Base-by-base conservation (phyloP, 2,113 vertebrate species). In the Anhinga anhinga region DNA sequence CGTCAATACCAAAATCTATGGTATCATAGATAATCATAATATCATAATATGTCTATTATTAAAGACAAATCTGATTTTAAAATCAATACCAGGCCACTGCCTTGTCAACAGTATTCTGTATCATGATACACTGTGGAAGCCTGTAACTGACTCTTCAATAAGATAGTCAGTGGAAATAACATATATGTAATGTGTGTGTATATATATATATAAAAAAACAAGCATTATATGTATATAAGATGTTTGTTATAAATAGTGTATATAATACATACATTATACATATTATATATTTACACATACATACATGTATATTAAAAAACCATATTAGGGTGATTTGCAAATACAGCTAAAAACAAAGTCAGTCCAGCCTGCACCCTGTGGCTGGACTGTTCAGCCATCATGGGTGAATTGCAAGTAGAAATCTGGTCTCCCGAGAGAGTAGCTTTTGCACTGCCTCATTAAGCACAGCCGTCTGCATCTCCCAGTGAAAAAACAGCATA, bases 391-490 rank as follows among this genome's bases (percentile, higher is more conserved):
- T 93, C 62, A 82, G 18, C 61, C 45, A 62, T 25, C n/a, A 18
- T 0, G 2, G 52, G 17, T 63, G 44, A 81, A 29, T 2, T 62
- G 58, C 49, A 69, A 82, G 50, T 11, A 85, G 77, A 93, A 94
- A 76, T 38, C 22, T 62, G 32, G 34, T 53, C 30, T 78, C 71
- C 81, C 77, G 42, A 45, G 42, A 58, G 53, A 63, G 66, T 5
- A 76, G 34, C 3, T 83, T 87, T 90, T 77, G 74, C 71, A 26
- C 55, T 69, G n/a, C 53, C 66, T 87, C 32, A 19, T 58, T 84
- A 78, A 69, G 16, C 70, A 55, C 1, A 5, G 44, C 14, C 0
- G 0, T 30, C 59, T 88, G 53, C 45, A 71, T 30, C 25, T 45
- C 25, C 42, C 69, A 47, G 22, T n/a, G n/a, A 63, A 67, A 67